Evolutionary conservation across 2,797 vertebrate genomes (phyloP), one percentile per base, ranked within the genome.

Genomic region (Heterohyrax brucei): DNA sequence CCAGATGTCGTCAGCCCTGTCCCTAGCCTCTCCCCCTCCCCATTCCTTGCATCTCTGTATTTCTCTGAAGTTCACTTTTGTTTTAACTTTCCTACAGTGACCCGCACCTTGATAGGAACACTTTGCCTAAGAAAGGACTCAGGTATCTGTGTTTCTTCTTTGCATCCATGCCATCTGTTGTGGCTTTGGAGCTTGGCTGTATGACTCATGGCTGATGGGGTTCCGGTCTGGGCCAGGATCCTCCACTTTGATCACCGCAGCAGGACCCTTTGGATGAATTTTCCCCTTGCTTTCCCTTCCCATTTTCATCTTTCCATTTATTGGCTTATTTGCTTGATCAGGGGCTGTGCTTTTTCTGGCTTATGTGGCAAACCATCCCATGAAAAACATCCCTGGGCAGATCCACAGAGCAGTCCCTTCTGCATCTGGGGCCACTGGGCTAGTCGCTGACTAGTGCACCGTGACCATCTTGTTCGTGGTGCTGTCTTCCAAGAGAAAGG

Each of bases 81-180:
- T 99, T 98, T 99, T 99, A 98, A 98, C 98, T 98, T 98, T 98
- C 98, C 99, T 98, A 98, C 99, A 99, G 99, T 97, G 99, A 99
- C 98, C 98, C 99, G 97, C 99, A 99, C 98, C 99, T 99, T 99
- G 99, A 99, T 99, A 99, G 99, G 99, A 99, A 99, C 99, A 99
- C 99, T 99, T 99, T 99, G 98, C 99, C 99, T 99, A 99, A 99
- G 98, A 99, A 99, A 98, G 99, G 99, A 99, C 98, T 99, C 99
- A 99, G 99, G 99, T 99, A 99, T 99, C 98, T 98, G 97, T 98
- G 98, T 98, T 97, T 98, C 98, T 96, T 96, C 89, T 16, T 75
- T 92, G 97, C 97, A 97, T 97, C 97, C 96, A 26, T 95, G 95
- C 97, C 97, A 97, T 98, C 95, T 97, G 91, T 97, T 97, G 97